Evolutionary conservation across 2,797 vertebrate species (phyloP), one percentile per base, ranked within the genome.

Genomic region (Pelobates cultripes): DNA sequence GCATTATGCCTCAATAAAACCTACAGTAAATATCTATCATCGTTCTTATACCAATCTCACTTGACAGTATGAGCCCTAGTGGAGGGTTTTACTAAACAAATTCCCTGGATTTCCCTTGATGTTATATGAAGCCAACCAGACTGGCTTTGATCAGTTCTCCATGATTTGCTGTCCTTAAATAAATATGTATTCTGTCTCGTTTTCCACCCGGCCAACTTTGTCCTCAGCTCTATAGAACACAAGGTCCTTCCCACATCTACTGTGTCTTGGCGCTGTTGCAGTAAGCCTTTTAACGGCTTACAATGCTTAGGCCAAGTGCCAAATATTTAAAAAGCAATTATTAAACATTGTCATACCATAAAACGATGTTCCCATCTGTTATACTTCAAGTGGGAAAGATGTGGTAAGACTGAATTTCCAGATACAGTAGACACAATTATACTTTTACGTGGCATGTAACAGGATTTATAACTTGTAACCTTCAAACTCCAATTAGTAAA

Each of bases 271-370:
- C 73, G 14, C 61, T 53, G 79, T 73, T 67, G 75, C 79, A 81
- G 79, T 76, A 51, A 75, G 73, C 66, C 79, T 80, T 80, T 80
- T 80, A 80, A 74, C 51, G 79, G 79, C 79, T 80, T 80, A 75
- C 79, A 61, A 80, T 74, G 79, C 79, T 69, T 61, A 69, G 72
- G 64, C 64, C n/a, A 43, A 9, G 7, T 41, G 72, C 79, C 79
- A 80, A 76, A 69, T 75, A 81, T 81, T 81, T 81, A 75, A 76
- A 75, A 81, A 81, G 13, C 64, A 81, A 81, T 81, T 70, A 80
- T 69, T 75, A 80, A 69, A 69, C 69, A 66, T 55, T 73, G 42
- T 51, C 67, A 63, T 81, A 75, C 66, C 79, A 41, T 76, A 53
- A 61, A 44, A 81, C 47, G 67, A 70, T 41, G 66, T 81, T 81